Conservation (phyloP, 2,888 invertebrate species). For the Nomada hirtipes region DNA sequence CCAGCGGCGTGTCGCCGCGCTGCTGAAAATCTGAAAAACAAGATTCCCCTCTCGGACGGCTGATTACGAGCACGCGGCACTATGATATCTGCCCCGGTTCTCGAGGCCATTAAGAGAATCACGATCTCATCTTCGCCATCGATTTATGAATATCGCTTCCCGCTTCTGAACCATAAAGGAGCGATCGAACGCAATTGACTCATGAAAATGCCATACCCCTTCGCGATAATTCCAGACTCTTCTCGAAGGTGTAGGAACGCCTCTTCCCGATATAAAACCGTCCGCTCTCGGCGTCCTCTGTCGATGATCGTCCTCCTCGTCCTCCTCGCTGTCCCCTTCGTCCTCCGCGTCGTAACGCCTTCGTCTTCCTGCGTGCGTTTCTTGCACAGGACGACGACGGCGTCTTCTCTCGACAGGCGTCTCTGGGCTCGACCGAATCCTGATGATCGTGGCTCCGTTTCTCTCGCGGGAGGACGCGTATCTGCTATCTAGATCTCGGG, state of each 20-base stretch:
- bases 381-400: constrained; percentile 67
- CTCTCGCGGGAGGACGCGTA: constrained; percentile 70
- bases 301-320: constrained; percentile 63
- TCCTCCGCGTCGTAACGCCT: constrained; percentile 64
- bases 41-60: constrained; percentile 16
- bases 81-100: constrained; percentile 10
- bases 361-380: constrained; percentile 55
- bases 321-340: constrained; percentile 68
- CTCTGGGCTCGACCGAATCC: constrained; percentile 72
- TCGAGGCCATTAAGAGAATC: constrained; percentile 15
- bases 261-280: constrained; percentile 49
- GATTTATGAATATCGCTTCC: constrained; percentile 70
- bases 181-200: constrained; percentile 71
- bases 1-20: constrained; percentile 11
- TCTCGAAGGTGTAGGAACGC: constrained; percentile 73
- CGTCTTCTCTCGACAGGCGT: constrained; percentile 64
- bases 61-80: neutral
- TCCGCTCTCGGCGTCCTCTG: constrained; percentile 47
- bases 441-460: constrained; percentile 77
- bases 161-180: constrained; percentile 71
- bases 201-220: constrained; percentile 79
- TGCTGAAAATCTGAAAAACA: constrained; percentile 11
- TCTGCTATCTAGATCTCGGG: neutral
- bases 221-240: constrained; percentile 80
- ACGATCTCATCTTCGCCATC: constrained; percentile 67